phyloP scores from a whole-genome alignment of 2,113 vertebrate species.

The Herpetotheres cachinnans region DNA sequence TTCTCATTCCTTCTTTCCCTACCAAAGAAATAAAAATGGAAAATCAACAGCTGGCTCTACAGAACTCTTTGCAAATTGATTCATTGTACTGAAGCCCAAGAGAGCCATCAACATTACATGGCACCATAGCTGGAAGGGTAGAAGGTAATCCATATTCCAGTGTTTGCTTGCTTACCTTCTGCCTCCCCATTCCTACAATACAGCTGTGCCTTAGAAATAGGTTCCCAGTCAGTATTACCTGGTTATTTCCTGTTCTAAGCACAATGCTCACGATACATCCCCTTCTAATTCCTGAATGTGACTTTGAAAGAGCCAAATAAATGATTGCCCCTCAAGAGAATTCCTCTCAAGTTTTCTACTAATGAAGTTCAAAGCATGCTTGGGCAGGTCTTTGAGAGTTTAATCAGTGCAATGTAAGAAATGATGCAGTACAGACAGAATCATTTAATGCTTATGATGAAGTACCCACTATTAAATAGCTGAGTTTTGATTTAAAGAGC shows the following conservation, averaged over 20 bases:
- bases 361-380: neutral
- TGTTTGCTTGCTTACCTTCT: neutral
- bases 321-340: neutral
- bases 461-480: neutral
- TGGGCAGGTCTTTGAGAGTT: neutral
- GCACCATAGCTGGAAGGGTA: neutral
- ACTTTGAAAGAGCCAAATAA: neutral
- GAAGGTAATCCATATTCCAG: neutral
- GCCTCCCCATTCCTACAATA: neutral
- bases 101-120: neutral
- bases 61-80: neutral
- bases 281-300: neutral
- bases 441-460: neutral
- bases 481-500: neutral
- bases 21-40: neutral
- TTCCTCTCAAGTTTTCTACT: neutral
- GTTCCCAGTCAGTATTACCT: neutral
- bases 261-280: neutral
- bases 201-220: neutral
- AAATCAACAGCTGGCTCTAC: neutral
- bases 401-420: neutral
- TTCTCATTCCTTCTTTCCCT: neutral
- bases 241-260: neutral
- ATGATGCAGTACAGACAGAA: neutral
- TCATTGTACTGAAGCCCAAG: neutral